Evolutionary conservation across 2,888 invertebrate species (phyloP).

Genomic region (Drosophila merina): DNA sequence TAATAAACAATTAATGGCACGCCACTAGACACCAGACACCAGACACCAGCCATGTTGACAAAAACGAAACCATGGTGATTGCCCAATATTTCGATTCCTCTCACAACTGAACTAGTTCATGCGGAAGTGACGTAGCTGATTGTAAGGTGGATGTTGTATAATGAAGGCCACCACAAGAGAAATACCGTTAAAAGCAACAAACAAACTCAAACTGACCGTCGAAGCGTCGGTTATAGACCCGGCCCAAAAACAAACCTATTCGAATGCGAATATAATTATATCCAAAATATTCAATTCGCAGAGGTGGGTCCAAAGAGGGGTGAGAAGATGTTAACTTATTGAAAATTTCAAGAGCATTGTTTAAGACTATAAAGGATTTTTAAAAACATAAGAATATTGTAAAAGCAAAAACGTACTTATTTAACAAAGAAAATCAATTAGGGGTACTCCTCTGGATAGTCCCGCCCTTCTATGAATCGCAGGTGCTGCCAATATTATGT

Average conservation of each 20-base stretch:
- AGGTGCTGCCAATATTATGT: conserved; percentile 50
- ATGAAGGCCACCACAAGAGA: conserved; percentile 41
- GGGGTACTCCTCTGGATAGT: no score
- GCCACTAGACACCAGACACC: conserved; percentile 34
- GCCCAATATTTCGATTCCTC: conserved; percentile 35
- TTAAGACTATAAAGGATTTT: not conserved
- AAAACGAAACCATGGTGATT: conserved; percentile 33
- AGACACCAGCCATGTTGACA: conserved; percentile 13
- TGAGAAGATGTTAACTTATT: not conserved
- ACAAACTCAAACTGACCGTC: conserved; percentile 19
- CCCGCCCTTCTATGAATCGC: conserved; percentile 15
- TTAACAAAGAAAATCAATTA: no score
- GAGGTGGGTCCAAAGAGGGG: not conserved
- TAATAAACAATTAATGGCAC: conserved; percentile 55
- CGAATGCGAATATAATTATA: conserved; percentile 20
- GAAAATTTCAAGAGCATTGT: not conserved
- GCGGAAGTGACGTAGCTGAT: conserved; percentile 61
- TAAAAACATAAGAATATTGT: no score
- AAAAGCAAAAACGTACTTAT: no score
- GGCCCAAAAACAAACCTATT: conserved; percentile 22
- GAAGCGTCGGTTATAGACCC: conserved; percentile 33
- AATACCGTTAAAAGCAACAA: conserved; percentile 35
- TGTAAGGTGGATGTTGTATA: conserved; percentile 40
- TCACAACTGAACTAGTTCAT: conserved; percentile 47
- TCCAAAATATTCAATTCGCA: not conserved